These are phyloP conservation scores for Meiosimyza decipiens DNA, from an alignment of 2,888 invertebrate species.

Conservation along the genomic window DNA sequence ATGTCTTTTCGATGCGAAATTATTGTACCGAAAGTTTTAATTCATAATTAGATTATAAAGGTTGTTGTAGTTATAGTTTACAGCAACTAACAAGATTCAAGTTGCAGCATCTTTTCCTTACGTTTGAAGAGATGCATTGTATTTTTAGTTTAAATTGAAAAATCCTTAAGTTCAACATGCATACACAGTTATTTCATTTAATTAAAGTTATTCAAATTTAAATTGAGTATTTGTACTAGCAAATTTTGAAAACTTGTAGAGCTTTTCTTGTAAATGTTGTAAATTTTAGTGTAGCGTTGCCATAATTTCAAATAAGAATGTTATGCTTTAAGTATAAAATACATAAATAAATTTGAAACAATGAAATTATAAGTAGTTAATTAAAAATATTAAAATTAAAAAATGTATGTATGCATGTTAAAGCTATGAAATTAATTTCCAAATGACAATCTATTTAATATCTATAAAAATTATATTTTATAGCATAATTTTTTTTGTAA, in stretches of 20 bases:
- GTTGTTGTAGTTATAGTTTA: not conserved
- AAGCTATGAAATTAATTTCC: too few relatives aligned
- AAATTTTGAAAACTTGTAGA: not conserved
- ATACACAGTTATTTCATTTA: not conserved
- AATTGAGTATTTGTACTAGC: not conserved
- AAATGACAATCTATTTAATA: too few relatives aligned
- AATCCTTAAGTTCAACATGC: not conserved
- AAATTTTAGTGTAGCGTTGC: constrained; percentile 10
- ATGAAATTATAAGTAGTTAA: not conserved
- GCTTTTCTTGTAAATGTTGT: constrained; percentile 26
- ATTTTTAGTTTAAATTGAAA: too few relatives aligned
- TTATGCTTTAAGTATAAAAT: not conserved
- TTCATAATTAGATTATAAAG: too few relatives aligned
- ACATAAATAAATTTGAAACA: constrained; percentile 3
- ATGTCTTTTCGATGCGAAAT: too few relatives aligned
- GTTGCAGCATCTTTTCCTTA: not conserved
- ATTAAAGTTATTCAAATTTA: not conserved
- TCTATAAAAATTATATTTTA: too few relatives aligned
- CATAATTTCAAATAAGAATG: constrained; percentile 1
- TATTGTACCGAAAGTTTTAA: too few relatives aligned
- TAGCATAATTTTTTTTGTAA: too few relatives aligned
- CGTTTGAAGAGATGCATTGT: not conserved
- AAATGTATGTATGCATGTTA: too few relatives aligned
- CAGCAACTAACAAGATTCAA: not conserved
- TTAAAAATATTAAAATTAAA: too few relatives aligned